Percentiles rank a stretch among this genome's conserved stretches.
Evolutionary conservation across 1,140 invertebrate species (phyloP).

Genomic region (Papilio polyxenes): DNA sequence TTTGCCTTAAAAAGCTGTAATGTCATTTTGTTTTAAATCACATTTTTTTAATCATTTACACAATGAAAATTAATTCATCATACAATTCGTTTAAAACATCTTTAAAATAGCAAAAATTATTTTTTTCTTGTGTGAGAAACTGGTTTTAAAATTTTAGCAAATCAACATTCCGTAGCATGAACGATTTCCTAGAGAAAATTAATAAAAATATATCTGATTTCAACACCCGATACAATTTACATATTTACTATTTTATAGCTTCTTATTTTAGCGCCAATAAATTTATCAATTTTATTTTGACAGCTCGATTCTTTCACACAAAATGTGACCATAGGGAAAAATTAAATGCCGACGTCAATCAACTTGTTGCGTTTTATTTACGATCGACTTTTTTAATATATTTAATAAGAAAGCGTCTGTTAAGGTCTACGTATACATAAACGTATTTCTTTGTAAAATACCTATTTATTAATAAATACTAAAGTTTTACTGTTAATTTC

Average conservation of each 20-base stretch:
- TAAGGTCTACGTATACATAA: background rate
- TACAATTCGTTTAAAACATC: background rate
- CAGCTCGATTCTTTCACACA: conserved; percentile 33
- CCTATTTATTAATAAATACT: background rate
- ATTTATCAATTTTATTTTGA: conserved; percentile 34
- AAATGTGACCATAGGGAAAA: conserved; percentile 34
- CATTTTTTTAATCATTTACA: background rate
- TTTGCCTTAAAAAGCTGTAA: background rate
- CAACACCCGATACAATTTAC: conserved; percentile 24
- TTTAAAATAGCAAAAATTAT: too few relatives aligned
- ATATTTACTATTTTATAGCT: conserved; percentile 32
- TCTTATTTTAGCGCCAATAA: conserved; percentile 29
- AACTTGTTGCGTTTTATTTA: conserved; percentile 31
- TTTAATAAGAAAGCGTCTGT: conserved; percentile 2
- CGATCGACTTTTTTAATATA: conserved; percentile 15
- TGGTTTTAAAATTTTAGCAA: background rate
- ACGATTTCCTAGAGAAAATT: conserved; percentile 5
- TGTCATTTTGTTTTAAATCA: background rate
- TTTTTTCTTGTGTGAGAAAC: background rate
- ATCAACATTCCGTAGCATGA: background rate
- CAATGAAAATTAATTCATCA: background rate
- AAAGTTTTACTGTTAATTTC: background rate
- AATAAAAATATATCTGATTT: conserved; percentile 25
- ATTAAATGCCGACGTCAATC: conserved; percentile 26
- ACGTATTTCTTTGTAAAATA: background rate